Percentiles rank a stretch among this genome's conserved stretches.
Conservation (phyloP, 1,140 invertebrate species). For the Saxidomus purpurata region DNA sequence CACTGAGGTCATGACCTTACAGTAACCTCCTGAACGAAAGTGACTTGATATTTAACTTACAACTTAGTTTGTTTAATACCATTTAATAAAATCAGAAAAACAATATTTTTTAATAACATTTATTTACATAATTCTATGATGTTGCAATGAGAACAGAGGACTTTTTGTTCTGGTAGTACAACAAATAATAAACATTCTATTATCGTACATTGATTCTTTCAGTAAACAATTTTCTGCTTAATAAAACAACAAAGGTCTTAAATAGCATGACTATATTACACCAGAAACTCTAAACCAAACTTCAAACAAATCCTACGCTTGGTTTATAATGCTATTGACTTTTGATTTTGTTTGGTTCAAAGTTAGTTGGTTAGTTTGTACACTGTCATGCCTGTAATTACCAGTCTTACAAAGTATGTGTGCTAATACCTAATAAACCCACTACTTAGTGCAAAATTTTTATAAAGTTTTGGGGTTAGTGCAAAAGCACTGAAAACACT, state of each 20-base stretch:
- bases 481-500: no score
- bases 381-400: background rate
- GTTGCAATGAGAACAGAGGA: background rate
- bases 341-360: background rate
- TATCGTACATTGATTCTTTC: conserved; percentile 3
- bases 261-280: background rate
- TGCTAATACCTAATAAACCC: no score
- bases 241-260: background rate
- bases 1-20: no score
- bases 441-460: no score
- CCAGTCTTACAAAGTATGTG: background rate
- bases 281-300: conserved; percentile 14
- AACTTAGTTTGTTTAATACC: no score
- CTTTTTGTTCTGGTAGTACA: background rate
- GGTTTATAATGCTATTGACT: background rate
- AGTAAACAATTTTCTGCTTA: conserved; percentile 22
- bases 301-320: background rate
- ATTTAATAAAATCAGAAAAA: no score
- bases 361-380: no score
- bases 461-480: no score
- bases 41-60: no score
- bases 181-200: conserved; percentile 35
- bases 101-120: no score
- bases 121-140: background rate
- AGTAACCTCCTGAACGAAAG: no score